A percentile compares a stretch with the other conserved stretches of the same genome.
These are phyloP conservation scores for Cephus rjabovi DNA, from an alignment of 2,888 invertebrate genomes.

Conservation along the genomic window DNA sequence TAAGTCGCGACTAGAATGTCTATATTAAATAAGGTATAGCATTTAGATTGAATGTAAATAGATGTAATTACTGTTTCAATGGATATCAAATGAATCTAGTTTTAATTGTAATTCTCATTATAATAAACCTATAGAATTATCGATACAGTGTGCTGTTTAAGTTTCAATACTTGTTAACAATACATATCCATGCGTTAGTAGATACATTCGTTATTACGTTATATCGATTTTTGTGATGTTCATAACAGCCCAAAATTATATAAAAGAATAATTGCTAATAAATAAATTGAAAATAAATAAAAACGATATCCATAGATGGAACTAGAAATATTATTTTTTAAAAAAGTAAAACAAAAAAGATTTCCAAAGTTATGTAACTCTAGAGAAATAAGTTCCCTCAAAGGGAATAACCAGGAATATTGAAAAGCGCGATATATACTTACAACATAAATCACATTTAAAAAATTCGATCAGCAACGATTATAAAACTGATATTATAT, in stretches of 20 bases:
- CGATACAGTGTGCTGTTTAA: not conserved
- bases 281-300: not conserved
- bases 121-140: not conserved
- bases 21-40: constrained; percentile 21
- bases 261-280: not conserved
- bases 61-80: not conserved
- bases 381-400: not conserved
- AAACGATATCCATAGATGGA: not conserved
- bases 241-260: not conserved
- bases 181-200: not conserved
- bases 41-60: not conserved
- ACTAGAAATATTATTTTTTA: not conserved
- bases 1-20: constrained; percentile 61
- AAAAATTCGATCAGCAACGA: not conserved
- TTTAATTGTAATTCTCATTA: not conserved
- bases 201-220: not conserved
- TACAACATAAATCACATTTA: not conserved
- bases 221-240: not conserved
- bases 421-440: not conserved
- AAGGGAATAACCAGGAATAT: not conserved
- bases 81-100: not conserved
- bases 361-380: not conserved
- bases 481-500: not conserved
- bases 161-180: not conserved
- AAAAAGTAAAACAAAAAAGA: not conserved